Percentiles rank a stretch among this genome's conserved stretches.
Evolutionary conservation across 2,797 vertebrate species (phyloP).

Genomic region (Oreochromis mossambicus): DNA sequence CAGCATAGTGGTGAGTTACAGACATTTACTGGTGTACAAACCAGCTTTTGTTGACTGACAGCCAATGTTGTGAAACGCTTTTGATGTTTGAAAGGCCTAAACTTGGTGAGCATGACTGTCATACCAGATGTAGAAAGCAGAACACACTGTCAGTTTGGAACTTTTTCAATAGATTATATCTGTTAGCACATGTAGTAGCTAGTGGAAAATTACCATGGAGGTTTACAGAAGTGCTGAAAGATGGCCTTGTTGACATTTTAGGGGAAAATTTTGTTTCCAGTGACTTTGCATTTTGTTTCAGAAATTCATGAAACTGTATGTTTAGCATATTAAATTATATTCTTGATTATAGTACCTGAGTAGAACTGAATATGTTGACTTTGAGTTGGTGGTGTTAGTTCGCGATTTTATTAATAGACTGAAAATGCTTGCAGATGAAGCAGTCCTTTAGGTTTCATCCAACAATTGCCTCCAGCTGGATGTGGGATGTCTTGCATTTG

Average conservation of each 20-base stretch:
- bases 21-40: neutral
- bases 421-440: neutral
- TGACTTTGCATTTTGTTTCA: neutral
- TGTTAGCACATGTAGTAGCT: neutral
- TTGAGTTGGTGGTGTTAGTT: neutral
- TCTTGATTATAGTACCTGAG: neutral
- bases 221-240: neutral
- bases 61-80: neutral
- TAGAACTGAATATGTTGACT: neutral
- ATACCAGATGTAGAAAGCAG: neutral
- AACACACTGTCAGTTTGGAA: constrained; percentile 1
- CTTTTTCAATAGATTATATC: neutral
- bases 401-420: neutral
- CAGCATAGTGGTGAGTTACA: neutral
- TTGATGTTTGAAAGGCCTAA: neutral
- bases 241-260: neutral
- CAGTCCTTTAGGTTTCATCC: neutral
- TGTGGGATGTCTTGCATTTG: neutral
- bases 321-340: neutral
- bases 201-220: neutral
- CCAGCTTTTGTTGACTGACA: constrained; percentile 5
- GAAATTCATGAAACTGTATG: neutral
- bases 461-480: neutral
- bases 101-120: neutral
- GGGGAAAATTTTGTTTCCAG: neutral